Percentiles rank a stretch among this genome's conserved stretches.
Conservation (phyloP, 2,888 invertebrate species). For the Drosophila neotestacea region DNA sequence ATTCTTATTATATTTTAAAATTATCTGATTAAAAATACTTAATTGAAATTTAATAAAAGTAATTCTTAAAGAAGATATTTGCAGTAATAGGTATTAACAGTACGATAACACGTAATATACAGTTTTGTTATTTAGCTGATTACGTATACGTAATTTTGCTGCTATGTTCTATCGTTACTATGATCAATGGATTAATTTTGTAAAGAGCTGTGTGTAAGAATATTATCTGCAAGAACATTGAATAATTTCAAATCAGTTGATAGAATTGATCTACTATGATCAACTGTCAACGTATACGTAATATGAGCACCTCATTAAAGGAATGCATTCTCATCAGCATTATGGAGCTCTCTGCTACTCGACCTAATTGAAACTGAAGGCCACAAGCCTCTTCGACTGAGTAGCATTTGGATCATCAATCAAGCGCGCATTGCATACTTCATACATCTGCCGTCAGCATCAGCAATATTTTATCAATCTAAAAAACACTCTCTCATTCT, state of each 20-base stretch:
- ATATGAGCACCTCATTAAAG: not conserved
- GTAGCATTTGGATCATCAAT: constrained; percentile 63
- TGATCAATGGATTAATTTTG: no score
- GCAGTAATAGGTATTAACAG: not conserved
- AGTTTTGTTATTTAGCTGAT: not conserved
- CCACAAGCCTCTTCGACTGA: constrained; percentile 8
- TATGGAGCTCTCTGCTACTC: constrained; percentile 32
- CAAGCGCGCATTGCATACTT: constrained; percentile 48
- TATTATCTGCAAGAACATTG: no score
- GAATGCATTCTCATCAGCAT: constrained; percentile 30
- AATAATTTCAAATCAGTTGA: not conserved
- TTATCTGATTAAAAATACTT: no score
- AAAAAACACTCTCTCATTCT: constrained; percentile 48
- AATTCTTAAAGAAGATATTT: no score
- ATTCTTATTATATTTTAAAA: no score
- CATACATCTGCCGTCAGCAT: constrained; percentile 53
- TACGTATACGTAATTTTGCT: constrained; percentile 2
- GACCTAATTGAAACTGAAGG: constrained; percentile 69
- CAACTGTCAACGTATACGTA: constrained; percentile 7
- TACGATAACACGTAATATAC: not conserved
- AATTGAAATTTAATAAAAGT: no score
- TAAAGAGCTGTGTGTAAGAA: no score
- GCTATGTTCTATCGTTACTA: no score
- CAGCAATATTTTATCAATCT: constrained; percentile 77
- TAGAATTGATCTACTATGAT: not conserved